Percentiles rank a stretch among this genome's conserved stretches.
Conservation (phyloP, 2,888 invertebrate genomes). For the Tetranychus truncatus region DNA sequence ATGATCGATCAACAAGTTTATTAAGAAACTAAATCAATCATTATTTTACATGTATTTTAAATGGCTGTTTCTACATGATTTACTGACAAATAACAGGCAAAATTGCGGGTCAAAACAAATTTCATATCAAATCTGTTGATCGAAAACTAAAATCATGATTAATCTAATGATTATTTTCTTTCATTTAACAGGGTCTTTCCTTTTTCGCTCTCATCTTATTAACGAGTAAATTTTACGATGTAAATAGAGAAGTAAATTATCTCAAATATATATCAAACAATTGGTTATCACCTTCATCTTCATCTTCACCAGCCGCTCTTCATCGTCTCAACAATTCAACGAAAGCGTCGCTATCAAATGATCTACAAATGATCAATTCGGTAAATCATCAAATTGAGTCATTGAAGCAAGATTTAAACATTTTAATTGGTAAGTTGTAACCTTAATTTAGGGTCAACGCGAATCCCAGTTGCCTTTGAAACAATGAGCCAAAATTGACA, state of each 20-base stretch:
- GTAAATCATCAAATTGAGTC: slow-evolving; percentile 12
- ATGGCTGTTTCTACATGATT: too few relatives aligned
- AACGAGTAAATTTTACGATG: slow-evolving; percentile 24
- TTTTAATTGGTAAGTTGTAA: slow-evolving; percentile 14
- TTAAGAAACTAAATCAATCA: too few relatives aligned
- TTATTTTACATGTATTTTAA: too few relatives aligned
- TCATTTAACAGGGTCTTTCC: slow-evolving; percentile 23
- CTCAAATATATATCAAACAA: slow-evolving; percentile 24
- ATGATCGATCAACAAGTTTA: too few relatives aligned
- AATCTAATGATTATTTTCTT: background rate
- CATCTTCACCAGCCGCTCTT: too few relatives aligned
- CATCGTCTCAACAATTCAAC: too few relatives aligned
- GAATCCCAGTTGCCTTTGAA: too few relatives aligned
- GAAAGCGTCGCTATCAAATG: background rate
- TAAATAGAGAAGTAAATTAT: slow-evolving; percentile 25
- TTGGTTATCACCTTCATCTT: slow-evolving; percentile 21
- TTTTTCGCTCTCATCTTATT: slow-evolving; percentile 26
- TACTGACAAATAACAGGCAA: too few relatives aligned
- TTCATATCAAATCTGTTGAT: too few relatives aligned
- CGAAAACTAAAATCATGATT: too few relatives aligned
- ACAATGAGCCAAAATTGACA: too few relatives aligned
- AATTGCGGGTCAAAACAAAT: too few relatives aligned
- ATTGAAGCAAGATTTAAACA: slow-evolving; percentile 15
- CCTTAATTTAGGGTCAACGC: background rate
- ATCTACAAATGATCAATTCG: background rate